Percentiles rank a stretch among this genome's conserved stretches.
These are phyloP conservation scores for Syrphus vitripennis DNA, from an alignment of 2,888 invertebrate species.

Conservation along the genomic window DNA sequence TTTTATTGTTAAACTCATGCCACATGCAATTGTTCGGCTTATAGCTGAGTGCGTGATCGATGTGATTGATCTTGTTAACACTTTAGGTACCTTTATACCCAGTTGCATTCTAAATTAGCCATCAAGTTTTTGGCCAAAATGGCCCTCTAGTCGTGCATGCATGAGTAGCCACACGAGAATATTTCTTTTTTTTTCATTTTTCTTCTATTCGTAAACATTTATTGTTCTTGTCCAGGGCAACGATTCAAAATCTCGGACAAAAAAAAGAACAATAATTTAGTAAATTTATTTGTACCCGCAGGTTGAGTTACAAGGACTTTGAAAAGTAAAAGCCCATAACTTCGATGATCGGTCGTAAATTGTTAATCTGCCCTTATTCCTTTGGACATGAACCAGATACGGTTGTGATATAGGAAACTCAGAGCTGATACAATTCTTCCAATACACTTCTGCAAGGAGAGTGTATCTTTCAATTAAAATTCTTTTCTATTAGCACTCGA, in stretches of 20 bases:
- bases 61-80: constrained; percentile 68
- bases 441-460: background rate
- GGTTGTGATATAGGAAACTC: background rate
- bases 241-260: constrained; percentile 18
- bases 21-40: constrained; percentile 28
- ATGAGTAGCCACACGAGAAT: constrained; percentile 35
- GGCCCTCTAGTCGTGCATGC: constrained; percentile 37
- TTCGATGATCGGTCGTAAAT: too few relatives aligned
- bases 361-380: constrained; percentile 9
- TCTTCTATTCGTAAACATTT: background rate
- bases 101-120: constrained; percentile 46
- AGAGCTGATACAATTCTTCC: background rate
- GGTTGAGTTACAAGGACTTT: constrained; percentile 44
- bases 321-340: constrained; percentile 54
- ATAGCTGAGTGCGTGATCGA: constrained; percentile 60
- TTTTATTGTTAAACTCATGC: background rate
- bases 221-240: constrained; percentile 26
- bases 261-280: constrained; percentile 51
- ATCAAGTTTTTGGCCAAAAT: constrained; percentile 13
- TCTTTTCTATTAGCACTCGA: constrained; percentile 65
- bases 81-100: constrained; percentile 19
- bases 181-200: background rate
- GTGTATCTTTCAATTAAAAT: constrained; percentile 64
- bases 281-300: constrained; percentile 33
- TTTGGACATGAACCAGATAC: background rate